These are phyloP conservation scores for Gyrodactylus bullatarudis DNA, from an alignment of 1,140 invertebrate genomes.

Conservation along the genomic window DNA sequence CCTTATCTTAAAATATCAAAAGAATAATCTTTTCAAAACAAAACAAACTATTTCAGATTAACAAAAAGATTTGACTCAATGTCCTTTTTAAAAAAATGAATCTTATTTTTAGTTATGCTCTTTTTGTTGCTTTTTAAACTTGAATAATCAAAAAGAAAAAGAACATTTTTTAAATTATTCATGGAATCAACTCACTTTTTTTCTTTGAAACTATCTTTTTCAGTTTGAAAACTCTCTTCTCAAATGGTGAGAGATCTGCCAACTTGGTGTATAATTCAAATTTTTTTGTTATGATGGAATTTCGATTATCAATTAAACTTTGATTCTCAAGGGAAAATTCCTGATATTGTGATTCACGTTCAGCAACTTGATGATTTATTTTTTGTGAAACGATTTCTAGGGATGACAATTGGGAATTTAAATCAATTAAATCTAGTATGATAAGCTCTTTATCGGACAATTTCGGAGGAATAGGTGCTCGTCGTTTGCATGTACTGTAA, in stretches of 20 bases:
- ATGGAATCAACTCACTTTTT: too few relatives aligned
- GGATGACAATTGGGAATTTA: neutral
- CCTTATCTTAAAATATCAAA: too few relatives aligned
- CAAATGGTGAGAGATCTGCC: neutral
- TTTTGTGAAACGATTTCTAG: neutral
- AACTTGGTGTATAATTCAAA: neutral
- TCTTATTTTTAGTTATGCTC: too few relatives aligned
- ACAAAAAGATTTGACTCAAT: too few relatives aligned
- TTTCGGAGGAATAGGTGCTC: neutral
- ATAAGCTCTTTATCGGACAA: neutral
- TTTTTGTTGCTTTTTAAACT: too few relatives aligned
- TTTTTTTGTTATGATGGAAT: neutral
- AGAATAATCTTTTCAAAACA: too few relatives aligned
- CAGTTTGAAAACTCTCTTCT: neutral
- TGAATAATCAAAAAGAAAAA: too few relatives aligned
- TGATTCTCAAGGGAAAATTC: neutral
- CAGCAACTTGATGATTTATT: neutral
- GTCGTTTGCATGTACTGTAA: neutral
- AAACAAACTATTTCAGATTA: too few relatives aligned
- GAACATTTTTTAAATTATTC: too few relatives aligned
- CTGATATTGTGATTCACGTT: neutral
- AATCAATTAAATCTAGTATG: neutral
- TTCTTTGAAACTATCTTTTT: neutral
- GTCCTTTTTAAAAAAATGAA: too few relatives aligned
- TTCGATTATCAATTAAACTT: neutral